Evolutionary conservation across 2,113 vertebrate species (phyloP).

Genomic region (Phoxinus phoxinus): DNA sequence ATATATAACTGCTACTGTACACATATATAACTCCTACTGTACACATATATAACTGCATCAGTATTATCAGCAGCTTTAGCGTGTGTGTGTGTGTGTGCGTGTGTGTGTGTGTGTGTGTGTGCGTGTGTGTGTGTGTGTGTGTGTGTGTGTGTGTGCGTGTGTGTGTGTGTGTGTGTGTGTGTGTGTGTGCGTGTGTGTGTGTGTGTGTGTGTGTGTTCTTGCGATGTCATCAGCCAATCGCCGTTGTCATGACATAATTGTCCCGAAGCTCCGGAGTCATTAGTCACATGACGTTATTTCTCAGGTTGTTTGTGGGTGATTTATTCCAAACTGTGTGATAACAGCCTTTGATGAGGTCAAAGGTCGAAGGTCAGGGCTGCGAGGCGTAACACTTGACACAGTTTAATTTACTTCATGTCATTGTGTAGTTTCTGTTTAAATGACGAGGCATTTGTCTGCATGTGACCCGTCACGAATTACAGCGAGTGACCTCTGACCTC

Average conservation of each 20-base stretch:
- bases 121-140: too few relatives aligned
- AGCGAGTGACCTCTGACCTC: constrained; percentile 60
- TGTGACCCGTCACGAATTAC: constrained; percentile 78
- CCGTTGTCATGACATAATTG: not conserved
- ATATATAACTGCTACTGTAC: too few relatives aligned
- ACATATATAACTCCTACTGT: too few relatives aligned
- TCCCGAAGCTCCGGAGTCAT: not conserved
- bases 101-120: too few relatives aligned
- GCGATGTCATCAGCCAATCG: not conserved
- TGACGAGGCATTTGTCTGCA: constrained; percentile 73
- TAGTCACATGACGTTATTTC: not conserved
- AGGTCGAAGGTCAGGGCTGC: constrained; percentile 50
- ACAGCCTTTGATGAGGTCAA: not conserved
- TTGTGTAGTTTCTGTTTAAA: constrained; percentile 69
- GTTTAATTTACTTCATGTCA: constrained; percentile 67
- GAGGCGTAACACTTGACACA: constrained; percentile 58
- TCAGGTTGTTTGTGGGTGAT: not conserved
- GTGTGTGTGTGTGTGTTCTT: not conserved
- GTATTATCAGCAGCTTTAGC: too few relatives aligned
- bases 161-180: too few relatives aligned
- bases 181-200: too few relatives aligned
- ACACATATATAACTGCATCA: too few relatives aligned
- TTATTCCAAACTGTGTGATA: not conserved
- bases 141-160: too few relatives aligned
- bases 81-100: too few relatives aligned